Conservation (phyloP, 2,888 invertebrate species). For the Lymantria dispar region DNA sequence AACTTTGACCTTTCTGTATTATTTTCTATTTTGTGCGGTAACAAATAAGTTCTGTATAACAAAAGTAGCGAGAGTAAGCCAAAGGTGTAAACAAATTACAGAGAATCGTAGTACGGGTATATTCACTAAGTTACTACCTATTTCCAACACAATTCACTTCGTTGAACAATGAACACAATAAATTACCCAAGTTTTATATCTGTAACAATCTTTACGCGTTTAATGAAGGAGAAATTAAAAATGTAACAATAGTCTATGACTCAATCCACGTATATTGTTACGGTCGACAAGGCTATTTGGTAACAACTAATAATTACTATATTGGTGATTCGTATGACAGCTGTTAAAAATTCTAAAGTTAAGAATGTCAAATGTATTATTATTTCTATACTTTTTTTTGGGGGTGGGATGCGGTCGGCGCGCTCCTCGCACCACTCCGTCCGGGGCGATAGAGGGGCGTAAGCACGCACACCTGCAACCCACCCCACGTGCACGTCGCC, state of each 20-base stretch:
- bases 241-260: slow-evolving; percentile 1
- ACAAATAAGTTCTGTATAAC: slow-evolving; percentile 1
- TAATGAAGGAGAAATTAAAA: slow-evolving; percentile 21
- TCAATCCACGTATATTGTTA: not conserved
- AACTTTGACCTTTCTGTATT: too few relatives aligned
- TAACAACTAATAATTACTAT: not conserved
- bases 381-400: too few relatives aligned
- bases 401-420: too few relatives aligned
- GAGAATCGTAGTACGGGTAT: slow-evolving; percentile 1
- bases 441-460: too few relatives aligned
- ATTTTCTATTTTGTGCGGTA: too few relatives aligned
- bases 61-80: slow-evolving; percentile 2
- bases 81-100: slow-evolving; percentile 5
- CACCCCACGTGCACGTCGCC: too few relatives aligned
- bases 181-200: slow-evolving; percentile 22
- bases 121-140: slow-evolving; percentile 7
- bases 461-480: too few relatives aligned
- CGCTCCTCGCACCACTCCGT: too few relatives aligned
- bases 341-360: not conserved
- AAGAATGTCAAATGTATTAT: too few relatives aligned
- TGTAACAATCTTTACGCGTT: slow-evolving; percentile 11
- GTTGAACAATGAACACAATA: slow-evolving; percentile 24
- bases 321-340: not conserved
- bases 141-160: slow-evolving; percentile 24
- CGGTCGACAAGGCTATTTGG: not conserved